phyloP scores from a whole-genome alignment of 1,140 invertebrate genomes.

The Diorhabda elongata region DNA sequence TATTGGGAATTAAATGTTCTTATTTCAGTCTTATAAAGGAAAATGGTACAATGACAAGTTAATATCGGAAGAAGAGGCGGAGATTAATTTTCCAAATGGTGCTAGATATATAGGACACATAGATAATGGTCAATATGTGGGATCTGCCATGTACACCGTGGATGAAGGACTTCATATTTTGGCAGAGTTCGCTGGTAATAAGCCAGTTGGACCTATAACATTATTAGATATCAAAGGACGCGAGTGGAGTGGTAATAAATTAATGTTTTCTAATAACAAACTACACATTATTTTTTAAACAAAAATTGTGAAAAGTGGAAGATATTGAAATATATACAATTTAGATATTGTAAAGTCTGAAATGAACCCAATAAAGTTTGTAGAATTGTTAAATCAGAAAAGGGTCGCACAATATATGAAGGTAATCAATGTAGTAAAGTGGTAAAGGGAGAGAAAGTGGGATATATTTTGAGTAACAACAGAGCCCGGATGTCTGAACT shows the following conservation, averaged over 20 bases:
- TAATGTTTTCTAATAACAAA: not conserved
- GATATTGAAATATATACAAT: no score
- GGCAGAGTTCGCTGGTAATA: conserved; percentile 36
- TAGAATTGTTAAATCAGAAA: no score
- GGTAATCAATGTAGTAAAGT: no score
- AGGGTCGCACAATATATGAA: no score
- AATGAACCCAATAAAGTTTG: no score
- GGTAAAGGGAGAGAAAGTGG: no score
- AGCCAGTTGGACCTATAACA: conserved; percentile 30
- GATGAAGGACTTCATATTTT: conserved; percentile 27
- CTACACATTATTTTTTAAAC: not conserved
- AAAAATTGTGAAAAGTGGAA: no score
- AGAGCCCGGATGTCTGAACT: no score
- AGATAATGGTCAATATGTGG: conserved; percentile 24
- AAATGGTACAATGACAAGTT: conserved; percentile 41
- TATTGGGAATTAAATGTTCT: no score
- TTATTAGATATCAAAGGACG: conserved; percentile 37
- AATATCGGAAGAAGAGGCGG: conserved; percentile 22
- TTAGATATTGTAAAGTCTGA: no score
- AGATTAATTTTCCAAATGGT: conserved; percentile 28
- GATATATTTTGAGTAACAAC: no score
- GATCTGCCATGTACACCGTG: conserved; percentile 25
- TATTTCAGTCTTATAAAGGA: conserved; percentile 30
- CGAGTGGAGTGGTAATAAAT: conserved; percentile 33
- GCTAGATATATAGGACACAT: conserved; percentile 25